Evolutionary conservation across 2,888 invertebrate species (phyloP), one percentile per base, ranked within the genome.

Genomic region (Archips crataeganus): DNA sequence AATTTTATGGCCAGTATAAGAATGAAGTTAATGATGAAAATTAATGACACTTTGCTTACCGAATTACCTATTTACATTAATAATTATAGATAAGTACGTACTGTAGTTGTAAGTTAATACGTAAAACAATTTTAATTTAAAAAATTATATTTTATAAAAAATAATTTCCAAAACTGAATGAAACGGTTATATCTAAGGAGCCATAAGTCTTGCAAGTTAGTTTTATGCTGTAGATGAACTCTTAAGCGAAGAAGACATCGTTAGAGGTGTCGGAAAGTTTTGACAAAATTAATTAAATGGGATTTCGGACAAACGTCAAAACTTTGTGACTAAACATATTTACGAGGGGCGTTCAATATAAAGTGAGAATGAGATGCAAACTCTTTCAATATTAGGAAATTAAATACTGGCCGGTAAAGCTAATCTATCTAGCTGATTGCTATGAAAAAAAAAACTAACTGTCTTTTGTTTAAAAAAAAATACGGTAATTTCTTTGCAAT

Each of bases 221-320:
- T 84, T 85, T 84, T 80, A 78, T 77, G 79, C 77, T 76, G 78
- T 82, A 79, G 82, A 83, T 80, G 78, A 86, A 87, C 80, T 87
- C 83, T 81, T 81, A 80, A 84, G 79, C 78, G 80, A 81, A 80
- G 84, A 87, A 84, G 86, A 86, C 85, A 84, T 89, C 85, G 85
- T 90, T 87, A 85, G 81, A 86, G 84, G 81, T 86, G 85, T 87
- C 85, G 79, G 79, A 70, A 85, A 89, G 83, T 89, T 88, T 82
- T 77, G 76, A 77, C 75, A 76, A 83, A 85, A 87, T 87, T 83
- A 80, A 84, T 85, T 78, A 75, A 77, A 71, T 76, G 75, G 75
- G 77, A 82, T 82, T 82, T 79, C 75, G 76, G 76, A 76, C 65
- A 75, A 76, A 74, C 66, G 66, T 66, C 68, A 74, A 75, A 76